Conservation (phyloP, 1,140 invertebrate genomes). For the Platorchestia sp. region DNA sequence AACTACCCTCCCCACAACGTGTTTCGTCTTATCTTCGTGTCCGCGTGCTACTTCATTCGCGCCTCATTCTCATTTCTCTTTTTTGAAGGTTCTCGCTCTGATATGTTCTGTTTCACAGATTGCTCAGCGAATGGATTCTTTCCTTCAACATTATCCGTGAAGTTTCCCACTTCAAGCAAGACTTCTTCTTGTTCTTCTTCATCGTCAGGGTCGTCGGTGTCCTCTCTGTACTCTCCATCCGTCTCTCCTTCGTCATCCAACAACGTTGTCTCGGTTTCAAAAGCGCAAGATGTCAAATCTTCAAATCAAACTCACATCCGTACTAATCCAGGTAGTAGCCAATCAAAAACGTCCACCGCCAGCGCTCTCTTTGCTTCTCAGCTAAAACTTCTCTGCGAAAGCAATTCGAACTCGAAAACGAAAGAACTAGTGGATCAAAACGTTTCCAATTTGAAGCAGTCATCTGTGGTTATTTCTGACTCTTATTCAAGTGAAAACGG, state of each 20-base stretch:
- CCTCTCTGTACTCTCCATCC: not conserved
- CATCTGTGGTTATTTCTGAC: not conserved
- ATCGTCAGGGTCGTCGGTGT: constrained; percentile 14
- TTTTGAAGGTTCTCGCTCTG: not conserved
- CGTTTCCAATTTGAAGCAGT: not conserved
- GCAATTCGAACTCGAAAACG: not conserved
- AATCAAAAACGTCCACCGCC: not conserved
- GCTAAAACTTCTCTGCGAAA: constrained; percentile 2
- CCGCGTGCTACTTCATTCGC: not conserved
- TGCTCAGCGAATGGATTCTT: constrained; percentile 35
- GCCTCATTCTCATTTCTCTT: not conserved
- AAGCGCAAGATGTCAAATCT: not conserved
- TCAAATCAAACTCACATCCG: not conserved
- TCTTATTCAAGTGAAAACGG: not conserved
- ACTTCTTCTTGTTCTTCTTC: not conserved
- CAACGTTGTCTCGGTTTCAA: not conserved
- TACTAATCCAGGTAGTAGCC: not conserved
- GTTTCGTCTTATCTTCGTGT: not conserved
- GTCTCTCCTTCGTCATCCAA: not conserved
- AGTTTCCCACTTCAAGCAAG: constrained; percentile 14
- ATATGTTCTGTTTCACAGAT: constrained; percentile 23
- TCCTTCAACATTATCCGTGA: not conserved
- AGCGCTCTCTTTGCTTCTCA: not conserved
- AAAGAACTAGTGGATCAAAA: not conserved
- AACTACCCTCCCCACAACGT: not conserved